Base-by-base conservation (phyloP, 2,797 vertebrate species). In the Syngnathus rostellatus region DNA sequence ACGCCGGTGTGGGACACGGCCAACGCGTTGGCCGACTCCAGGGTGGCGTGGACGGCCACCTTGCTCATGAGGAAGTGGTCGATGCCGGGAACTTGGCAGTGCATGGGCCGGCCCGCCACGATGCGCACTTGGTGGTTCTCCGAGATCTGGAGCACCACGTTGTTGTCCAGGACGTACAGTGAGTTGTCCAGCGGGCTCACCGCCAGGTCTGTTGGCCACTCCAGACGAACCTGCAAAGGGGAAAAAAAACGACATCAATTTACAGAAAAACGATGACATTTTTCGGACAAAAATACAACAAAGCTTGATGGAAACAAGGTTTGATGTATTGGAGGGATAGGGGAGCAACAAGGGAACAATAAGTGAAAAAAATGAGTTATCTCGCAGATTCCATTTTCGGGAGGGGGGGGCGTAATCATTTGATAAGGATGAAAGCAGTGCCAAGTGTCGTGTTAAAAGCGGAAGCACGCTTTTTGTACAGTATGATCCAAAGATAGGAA, bases 51-150 rank as follows among this genome's bases (percentile, higher is more conserved):
- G 74, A 97, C 87, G 14, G 97, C 97, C 57, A 98, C 94, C 81
- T 94, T 97, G 88, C 95, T 97, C 76, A 98, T 90, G 51, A 98
- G 91, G 73, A 98, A 99, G 82, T 98, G 96, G 82, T 98, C 96
- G 8, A 99, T 95, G 59, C 96, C 96, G 0, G 97, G 97, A 14
- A 99, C 97, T 81, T 99, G 97, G 87, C 97, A 99, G 78, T 99
- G 97, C 94, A 99, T 98, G 10, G 97, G 97, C 8, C 97, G 90
- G 5, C 97, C 97, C 0, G 95, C 97, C 8, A 98, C 93, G 0
- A 99, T 96, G 71, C 95, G 94, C 19, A 99, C 97, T 72, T 99
- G 97, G 81, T 99, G 97, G 85, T 99, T 99, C 83, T 97, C 97
- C 0, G 97, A 98, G 83, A 99, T 97, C 82, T 99, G 96, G 14